Base-by-base conservation (phyloP, 2,797 vertebrate genomes). In the Betta splendens region DNA sequence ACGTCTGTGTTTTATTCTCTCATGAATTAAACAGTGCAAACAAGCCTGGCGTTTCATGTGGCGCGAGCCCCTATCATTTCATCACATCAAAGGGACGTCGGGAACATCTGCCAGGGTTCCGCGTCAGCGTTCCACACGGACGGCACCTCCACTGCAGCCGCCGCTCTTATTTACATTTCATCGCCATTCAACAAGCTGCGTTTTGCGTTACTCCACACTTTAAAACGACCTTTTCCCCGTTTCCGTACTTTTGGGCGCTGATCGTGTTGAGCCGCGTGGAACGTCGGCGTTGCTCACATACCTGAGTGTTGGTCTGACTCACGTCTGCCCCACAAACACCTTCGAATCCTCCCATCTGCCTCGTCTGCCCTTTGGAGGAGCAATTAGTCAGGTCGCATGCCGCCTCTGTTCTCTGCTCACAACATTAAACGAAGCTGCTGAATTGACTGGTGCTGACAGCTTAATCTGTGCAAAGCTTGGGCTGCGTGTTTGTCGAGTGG, bases 381-480 rank as follows among this genome's bases (percentile, higher is more conserved):
- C 50, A 60, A 71, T 55, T 26, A 29, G 45, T 52, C 17, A 3
- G 39, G 43, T 33, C 51, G 37, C 58, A 32, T 13, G 35, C 25
- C 48, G 44, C 2, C 22, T 54, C 25, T 56, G 21, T 64, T 66
- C 63, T 47, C 38, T 59, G 60, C 33, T 75, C 52, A 71, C 66
- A 72, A 64, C 31, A 9, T 50, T 22, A 65, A 9, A 26, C 58
- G 50, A 42, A 59, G 21, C 42, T 32, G 17, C 35, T 56, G 76
- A 72, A 53, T 57, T 61, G 54, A 80, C 75, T 73, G 76, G 60
- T 69, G 57, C 77, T 64, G 58, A 54, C 60, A 63, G 49, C 62
- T 51, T 84, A 81, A 85, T 86, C 83, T 74, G 47, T 69, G 82
- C 67, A 74, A 76, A 81, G 81, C 80, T 74, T 32, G 44, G 47